Percentiles rank a stretch among this genome's conserved stretches.
Evolutionary conservation across 2,113 vertebrate species (phyloP).

Genomic region (Phainopepla nitens): DNA sequence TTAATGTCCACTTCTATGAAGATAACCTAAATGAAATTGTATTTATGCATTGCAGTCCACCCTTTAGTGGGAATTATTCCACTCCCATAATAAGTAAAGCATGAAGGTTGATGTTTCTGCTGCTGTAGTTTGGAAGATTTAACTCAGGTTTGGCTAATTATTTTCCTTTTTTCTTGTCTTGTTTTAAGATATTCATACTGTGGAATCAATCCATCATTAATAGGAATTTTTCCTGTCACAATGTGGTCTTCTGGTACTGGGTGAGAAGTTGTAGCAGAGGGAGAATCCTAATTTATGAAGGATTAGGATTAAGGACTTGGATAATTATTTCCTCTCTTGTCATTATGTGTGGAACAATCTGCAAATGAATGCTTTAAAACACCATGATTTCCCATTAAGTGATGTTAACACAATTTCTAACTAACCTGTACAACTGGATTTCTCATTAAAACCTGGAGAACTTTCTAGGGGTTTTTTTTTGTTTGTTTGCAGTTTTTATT

Average conservation of each 20-base stretch:
- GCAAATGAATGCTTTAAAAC: not conserved
- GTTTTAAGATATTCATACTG: not conserved
- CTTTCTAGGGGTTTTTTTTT: not conserved
- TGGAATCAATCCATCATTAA: not conserved
- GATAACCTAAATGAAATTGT: not conserved
- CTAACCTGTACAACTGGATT: not conserved
- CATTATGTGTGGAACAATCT: not conserved
- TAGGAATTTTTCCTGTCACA: not conserved
- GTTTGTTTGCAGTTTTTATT: not conserved
- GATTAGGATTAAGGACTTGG: not conserved
- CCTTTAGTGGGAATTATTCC: not conserved
- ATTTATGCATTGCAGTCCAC: not conserved
- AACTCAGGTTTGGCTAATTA: not conserved
- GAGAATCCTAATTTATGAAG: not conserved
- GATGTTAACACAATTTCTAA: not conserved
- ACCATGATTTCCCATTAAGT: not conserved
- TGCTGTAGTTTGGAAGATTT: not conserved
- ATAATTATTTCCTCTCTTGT: not conserved
- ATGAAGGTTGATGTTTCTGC: not conserved
- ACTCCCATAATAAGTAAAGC: not conserved
- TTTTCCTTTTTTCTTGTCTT: not conserved
- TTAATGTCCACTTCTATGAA: not conserved
- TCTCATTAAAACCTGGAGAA: not conserved
- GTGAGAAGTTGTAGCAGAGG: not conserved
- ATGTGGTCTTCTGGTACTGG: not conserved